These are phyloP conservation scores for Zosterops hypoxanthus DNA, from an alignment of 2,113 vertebrate genomes.

Conservation along the genomic window DNA sequence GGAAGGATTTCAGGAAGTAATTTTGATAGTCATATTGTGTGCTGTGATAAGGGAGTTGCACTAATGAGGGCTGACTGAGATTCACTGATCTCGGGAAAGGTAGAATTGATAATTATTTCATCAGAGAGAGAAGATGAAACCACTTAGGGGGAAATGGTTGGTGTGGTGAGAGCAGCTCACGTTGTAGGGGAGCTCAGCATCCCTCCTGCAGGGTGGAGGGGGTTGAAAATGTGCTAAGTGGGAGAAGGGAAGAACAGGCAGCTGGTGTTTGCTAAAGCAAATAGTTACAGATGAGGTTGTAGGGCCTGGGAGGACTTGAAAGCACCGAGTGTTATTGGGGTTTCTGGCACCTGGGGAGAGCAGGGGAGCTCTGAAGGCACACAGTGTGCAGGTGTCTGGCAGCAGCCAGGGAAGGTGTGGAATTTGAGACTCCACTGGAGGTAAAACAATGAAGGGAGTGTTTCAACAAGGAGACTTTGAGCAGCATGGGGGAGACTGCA, in stretches of 20 bases:
- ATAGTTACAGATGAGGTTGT: neutral
- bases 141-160: neutral
- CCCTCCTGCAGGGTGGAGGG: neutral
- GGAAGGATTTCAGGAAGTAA: neutral
- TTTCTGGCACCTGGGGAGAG: neutral
- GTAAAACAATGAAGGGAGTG: neutral
- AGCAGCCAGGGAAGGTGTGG: neutral
- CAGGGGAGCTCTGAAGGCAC: fast-evolving
- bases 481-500: neutral
- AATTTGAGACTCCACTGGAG: neutral
- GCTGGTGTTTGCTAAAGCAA: neutral
- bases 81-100: neutral
- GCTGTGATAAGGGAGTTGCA: neutral
- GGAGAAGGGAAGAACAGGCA: neutral
- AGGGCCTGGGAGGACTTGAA: neutral
- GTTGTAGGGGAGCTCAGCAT: fast-evolving
- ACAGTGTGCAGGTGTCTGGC: neutral
- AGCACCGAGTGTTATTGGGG: neutral
- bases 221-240: neutral
- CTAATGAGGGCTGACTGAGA: neutral
- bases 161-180: neutral
- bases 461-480: neutral
- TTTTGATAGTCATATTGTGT: neutral
- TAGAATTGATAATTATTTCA: neutral
- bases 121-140: neutral